Conservation (phyloP, 2,888 invertebrate species). For the Poecilus cupreus region DNA sequence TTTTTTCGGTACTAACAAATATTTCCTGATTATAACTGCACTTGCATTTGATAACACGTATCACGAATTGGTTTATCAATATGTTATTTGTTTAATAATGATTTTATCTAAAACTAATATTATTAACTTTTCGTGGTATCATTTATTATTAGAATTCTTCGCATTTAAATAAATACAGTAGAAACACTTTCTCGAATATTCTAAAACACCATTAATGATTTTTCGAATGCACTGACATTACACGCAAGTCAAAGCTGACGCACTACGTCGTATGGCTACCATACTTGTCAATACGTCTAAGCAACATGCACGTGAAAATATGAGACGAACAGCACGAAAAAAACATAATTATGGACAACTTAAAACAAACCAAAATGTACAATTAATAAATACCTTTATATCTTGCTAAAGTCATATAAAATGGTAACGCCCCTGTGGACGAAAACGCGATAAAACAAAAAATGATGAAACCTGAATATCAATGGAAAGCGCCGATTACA, state of each 20-base stretch:
- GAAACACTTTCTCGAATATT: constrained; percentile 5
- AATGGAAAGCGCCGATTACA: constrained; percentile 45
- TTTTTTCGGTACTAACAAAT: constrained; percentile 2
- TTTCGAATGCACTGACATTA: constrained; percentile 41
- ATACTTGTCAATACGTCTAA: constrained; percentile 38
- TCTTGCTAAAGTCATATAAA: constrained; percentile 98
- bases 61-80: constrained; percentile 11
- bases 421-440: constrained; percentile 92
- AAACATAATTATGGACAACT: no score
- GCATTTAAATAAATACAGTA: background rate
- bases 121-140: background rate
- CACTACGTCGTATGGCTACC: constrained; percentile 8
- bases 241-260: constrained; percentile 48
- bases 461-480: constrained; percentile 54
- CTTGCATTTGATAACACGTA: constrained; percentile 1
- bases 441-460: constrained; percentile 68
- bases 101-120: background rate
- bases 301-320: constrained; percentile 20
- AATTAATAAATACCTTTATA: constrained; percentile 80
- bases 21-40: background rate
- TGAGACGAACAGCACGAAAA: background rate
- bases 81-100: constrained; percentile 9
- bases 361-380: background rate
- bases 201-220: constrained; percentile 38
- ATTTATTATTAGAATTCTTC: background rate